Evolutionary conservation across 1,140 invertebrate genomes (phyloP).

Genomic region (Drosophila lacertosa): DNA sequence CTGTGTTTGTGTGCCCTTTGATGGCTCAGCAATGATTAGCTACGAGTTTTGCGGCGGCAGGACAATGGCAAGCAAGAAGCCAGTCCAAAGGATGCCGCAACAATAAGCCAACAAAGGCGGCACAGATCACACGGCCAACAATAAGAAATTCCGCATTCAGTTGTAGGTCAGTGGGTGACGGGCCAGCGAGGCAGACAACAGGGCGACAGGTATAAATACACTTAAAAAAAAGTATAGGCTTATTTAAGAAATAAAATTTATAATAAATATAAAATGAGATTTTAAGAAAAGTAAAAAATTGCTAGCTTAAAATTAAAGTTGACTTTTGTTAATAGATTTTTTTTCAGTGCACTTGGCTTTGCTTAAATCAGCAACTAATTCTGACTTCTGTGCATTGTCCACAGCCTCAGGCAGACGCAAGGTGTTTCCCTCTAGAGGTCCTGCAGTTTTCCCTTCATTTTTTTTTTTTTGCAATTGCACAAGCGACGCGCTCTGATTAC

Average conservation of each 20-base stretch:
- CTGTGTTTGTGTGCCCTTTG: constrained; percentile 11
- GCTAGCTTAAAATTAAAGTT: no score
- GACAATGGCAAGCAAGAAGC: constrained; percentile 31
- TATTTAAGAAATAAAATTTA: not conserved
- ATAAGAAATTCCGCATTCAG: constrained; percentile 29
- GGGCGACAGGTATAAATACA: constrained; percentile 68
- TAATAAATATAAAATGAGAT: no score
- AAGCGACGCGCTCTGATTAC: constrained; percentile 70
- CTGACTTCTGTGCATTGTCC: constrained; percentile 27
- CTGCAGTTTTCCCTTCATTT: constrained; percentile 1
- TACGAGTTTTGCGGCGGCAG: constrained; percentile 42
- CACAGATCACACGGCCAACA: constrained; percentile 44
- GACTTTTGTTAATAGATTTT: not conserved
- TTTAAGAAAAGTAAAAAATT: no score
- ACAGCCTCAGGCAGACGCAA: constrained; percentile 40
- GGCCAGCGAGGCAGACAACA: constrained; percentile 50
- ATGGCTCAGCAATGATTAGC: constrained; percentile 49
- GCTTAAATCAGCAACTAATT: constrained; percentile 18
- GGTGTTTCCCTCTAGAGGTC: constrained; percentile 35
- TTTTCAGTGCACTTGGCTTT: constrained; percentile 14
- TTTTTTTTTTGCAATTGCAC: constrained; percentile 67
- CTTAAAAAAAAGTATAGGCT: not conserved
- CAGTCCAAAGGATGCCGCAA: constrained; percentile 35
- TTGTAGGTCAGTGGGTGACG: constrained; percentile 68
- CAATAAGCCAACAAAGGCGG: constrained; percentile 55